Evolutionary conservation across 2,797 vertebrate genomes (phyloP), one percentile per base, ranked within the genome.

Genomic region (Eremophila alpestris): DNA sequence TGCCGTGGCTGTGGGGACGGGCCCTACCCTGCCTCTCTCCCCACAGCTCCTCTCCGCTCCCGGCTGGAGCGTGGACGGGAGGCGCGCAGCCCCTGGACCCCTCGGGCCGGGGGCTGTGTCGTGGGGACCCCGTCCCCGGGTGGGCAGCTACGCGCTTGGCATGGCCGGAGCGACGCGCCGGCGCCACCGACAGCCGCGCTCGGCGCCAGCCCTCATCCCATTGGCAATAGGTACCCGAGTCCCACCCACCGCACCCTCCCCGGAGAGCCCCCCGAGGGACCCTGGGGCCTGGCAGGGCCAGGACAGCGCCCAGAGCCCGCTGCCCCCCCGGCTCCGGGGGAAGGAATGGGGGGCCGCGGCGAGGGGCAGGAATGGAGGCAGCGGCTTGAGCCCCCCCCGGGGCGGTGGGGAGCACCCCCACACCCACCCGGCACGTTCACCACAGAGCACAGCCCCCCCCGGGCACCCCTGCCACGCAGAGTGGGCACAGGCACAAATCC

Each of bases 71-170:
- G 24, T 17, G 65, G 29, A 77, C 2, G 3, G 88, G 58, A 77
- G 73, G 49, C 6, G 7, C 1, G 7, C 11, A 34, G 63, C 64
- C 60, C 59, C n/a, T 0, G 10, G 36, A 12, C 5, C 82, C 75
- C 54, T 2, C 64, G 2, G 63, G 69, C 69, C 11, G 65, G 63
- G 84, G 92, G 64, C 68, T 82, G 40, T 69, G 77, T 89, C 30
- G 27, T 24, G 58, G 73, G 87, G 70, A 70, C 26, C 23, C 54
- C 8, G 2, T 55, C 73, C 70, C 85, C 11, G 3, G 70, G 26
- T 29, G 40, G 84, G 96, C 91, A 95, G 79, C 82, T 83, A 84
- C 65, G 67, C 18, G 49, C 95, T 96, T 96, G 95, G 93, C 89
- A 88, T 91, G 91, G 87, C 94, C 83, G 48, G 86, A 94, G 76